Conservation (phyloP, 2,888 invertebrate species). For the Drosophila yooni region DNA sequence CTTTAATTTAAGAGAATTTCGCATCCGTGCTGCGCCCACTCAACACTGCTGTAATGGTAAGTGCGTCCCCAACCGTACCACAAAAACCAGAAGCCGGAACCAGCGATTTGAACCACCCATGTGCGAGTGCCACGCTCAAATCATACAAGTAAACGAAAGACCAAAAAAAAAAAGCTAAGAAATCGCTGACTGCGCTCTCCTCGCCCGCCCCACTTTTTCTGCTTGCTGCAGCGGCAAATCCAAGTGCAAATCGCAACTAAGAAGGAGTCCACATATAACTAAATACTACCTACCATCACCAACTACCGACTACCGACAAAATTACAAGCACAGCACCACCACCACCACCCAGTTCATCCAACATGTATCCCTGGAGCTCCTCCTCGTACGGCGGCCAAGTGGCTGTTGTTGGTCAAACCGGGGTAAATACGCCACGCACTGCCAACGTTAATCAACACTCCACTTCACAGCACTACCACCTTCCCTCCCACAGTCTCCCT, state of each 20-base stretch:
- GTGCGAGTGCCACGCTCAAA: conserved; percentile 24
- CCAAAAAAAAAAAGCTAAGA: conserved; percentile 31
- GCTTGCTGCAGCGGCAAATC: conserved; percentile 46
- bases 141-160: conserved; percentile 15
- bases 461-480: conserved; percentile 9
- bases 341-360: conserved; percentile 23
- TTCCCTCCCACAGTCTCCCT: not conserved
- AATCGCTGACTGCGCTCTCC: conserved; percentile 61
- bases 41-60: conserved; percentile 66
- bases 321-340: conserved; percentile 27
- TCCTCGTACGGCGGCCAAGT: conserved; percentile 81
- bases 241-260: conserved; percentile 22
- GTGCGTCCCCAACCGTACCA: conserved; percentile 34
- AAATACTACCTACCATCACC: conserved; percentile 32
- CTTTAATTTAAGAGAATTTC: conserved; percentile 59
- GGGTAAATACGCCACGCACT: conserved; percentile 67
- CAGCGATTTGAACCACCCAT: conserved; percentile 14
- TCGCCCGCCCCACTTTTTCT: conserved; percentile 37
- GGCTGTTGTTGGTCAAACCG: conserved; percentile 52
- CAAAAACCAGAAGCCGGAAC: conserved; percentile 47
- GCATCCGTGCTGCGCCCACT: conserved; percentile 59
- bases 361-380: conserved; percentile 85
- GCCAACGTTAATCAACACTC: conserved; percentile 31
- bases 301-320: not conserved
- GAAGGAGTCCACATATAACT: conserved; percentile 35